A percentile compares a stretch with the other conserved stretches of the same genome.
phyloP scores from a whole-genome alignment of 2,888 invertebrate species.

The Drosophila cognata region DNA sequence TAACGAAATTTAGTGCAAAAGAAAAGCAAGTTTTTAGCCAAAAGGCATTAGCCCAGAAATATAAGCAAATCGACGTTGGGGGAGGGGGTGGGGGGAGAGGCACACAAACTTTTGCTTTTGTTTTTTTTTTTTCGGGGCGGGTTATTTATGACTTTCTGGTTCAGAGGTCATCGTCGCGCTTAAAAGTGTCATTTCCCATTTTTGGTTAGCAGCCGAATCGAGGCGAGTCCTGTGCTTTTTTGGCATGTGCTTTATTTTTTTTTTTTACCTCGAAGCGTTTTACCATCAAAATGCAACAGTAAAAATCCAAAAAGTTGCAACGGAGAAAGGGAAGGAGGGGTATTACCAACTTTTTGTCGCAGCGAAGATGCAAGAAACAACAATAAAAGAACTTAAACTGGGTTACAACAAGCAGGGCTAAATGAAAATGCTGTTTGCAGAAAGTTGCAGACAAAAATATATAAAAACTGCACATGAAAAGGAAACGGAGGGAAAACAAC shows the following conservation, averaged over 20 bases:
- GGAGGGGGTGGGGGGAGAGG: background rate
- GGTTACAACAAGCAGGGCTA: conserved; percentile 72
- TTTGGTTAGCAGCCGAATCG: conserved; percentile 24
- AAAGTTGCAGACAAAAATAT: conserved; percentile 61
- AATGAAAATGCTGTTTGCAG: conserved; percentile 77
- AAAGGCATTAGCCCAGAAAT: conserved; percentile 74
- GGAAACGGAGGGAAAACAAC: conserved; percentile 23
- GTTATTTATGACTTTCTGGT: conserved; percentile 84
- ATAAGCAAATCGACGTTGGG: background rate
- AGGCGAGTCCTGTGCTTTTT: conserved; percentile 24
- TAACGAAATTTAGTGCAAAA: conserved; percentile 79
- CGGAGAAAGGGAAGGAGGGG: background rate
- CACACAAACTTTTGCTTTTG: conserved; percentile 33
- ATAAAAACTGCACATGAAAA: conserved; percentile 55
- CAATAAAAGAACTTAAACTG: conserved; percentile 51
- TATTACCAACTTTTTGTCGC: conserved; percentile 51
- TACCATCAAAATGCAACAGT: conserved; percentile 64
- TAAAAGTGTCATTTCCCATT: conserved; percentile 81
- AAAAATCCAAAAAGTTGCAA: conserved; percentile 36
- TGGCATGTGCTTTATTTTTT: conserved; percentile 10
- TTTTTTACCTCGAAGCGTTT: conserved; percentile 59
- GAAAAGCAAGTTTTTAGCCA: conserved; percentile 68
- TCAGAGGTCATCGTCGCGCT: conserved; percentile 82
- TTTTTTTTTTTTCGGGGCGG: conserved; percentile 22
- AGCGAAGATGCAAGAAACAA: conserved; percentile 18